Base-by-base conservation (phyloP, 2,888 invertebrate species). In the Pammene fasciana region DNA sequence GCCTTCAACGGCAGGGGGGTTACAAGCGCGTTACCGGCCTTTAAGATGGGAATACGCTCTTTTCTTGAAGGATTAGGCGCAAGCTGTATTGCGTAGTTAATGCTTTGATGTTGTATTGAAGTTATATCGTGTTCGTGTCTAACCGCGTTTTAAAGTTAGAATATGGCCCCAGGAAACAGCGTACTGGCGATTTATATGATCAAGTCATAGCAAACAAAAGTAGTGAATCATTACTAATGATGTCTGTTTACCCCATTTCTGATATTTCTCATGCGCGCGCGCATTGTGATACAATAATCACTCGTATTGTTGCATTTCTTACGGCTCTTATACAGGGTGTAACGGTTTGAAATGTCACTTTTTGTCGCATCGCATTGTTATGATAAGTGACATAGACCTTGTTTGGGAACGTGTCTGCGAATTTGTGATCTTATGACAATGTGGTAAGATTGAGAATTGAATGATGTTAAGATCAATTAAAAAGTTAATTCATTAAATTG, bases 381-480 rank as follows among this genome's bases (percentile, higher is more conserved):
- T 68, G 61, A 48, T 68, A 61, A 67, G 61, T 68, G 67, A 68
- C 62, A 67, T 61, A 61, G 67, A 68, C 67, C 67, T 68, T 62
- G 55, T 8, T 16, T n/a, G 13, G 43, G 16, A 41, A n/a, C 5
- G 9, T 11, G 10, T 45, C n/a, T 34, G n/a, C 10, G 5, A 18
- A 9, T 43, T 36, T 55, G 43, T 56, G 11, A 41, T 43, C 18
- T 43, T 57, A 57, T 57, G 18, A 8, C 13, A 26, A 5, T 26
- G 26, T 11, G 4, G 18, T 45, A 34, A 34, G 45, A 45, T 14
- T 45, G 13, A n/a, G 0, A 13, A n/a, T 60, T 46, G 13, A 7
- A 26, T 26, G n/a, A n/a, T 36, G 54, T 26, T 48, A 48, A 48
- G 45, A n/a, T 45, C 2, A 45, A 45, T 26, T n/a, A 48, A 14